These are phyloP conservation scores for Sebastes cheni DNA, from an alignment of 2,797 vertebrate species.

Conservation along the genomic window DNA sequence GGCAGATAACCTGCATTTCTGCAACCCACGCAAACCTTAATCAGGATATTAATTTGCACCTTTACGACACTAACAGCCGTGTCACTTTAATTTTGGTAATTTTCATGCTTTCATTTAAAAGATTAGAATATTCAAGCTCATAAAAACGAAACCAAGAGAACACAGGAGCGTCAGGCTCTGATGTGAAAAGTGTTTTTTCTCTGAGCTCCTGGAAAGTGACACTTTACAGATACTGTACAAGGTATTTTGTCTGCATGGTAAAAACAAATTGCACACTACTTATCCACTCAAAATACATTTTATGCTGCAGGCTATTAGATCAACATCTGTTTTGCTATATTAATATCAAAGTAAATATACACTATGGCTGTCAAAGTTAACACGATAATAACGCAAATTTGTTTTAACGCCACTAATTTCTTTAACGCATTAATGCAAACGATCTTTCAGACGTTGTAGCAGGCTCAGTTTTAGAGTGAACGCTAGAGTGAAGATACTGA, in stretches of 20 bases:
- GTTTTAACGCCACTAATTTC: no score
- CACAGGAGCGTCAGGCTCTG: neutral
- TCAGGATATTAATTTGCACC: constrained; percentile 37
- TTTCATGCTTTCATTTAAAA: constrained; percentile 31
- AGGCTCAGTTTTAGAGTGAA: no score
- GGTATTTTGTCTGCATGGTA: neutral
- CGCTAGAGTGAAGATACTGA: no score
- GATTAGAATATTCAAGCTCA: constrained; percentile 8
- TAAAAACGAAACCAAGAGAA: neutral
- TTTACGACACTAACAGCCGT: constrained; percentile 29
- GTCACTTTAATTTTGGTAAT: constrained; percentile 38
- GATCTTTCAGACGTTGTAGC: no score
- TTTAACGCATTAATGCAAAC: no score
- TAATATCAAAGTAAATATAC: neutral
- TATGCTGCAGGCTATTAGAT: neutral
- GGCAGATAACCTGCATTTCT: constrained; percentile 18
- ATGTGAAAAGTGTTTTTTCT: neutral
- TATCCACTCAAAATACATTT: neutral
- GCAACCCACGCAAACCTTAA: constrained; percentile 31
- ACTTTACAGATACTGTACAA: neutral
- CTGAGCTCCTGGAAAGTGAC: neutral
- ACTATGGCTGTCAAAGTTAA: no score
- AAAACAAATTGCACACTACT: neutral
- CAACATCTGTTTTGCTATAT: neutral
- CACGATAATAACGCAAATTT: no score